Conservation (phyloP, 2,113 vertebrate genomes). For the Amia ocellicauda region DNA sequence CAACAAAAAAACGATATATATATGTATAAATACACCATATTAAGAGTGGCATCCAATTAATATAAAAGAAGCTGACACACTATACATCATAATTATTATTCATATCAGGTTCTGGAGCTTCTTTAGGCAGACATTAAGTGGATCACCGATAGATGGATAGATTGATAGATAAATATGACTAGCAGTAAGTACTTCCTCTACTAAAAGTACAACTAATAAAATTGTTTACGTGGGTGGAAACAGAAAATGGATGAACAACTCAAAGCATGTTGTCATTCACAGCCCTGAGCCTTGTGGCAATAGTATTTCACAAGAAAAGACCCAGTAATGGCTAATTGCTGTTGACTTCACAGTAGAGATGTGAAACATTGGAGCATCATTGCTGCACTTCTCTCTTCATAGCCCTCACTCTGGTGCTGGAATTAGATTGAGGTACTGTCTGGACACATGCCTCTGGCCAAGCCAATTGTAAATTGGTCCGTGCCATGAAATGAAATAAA, state of each 20-base stretch:
- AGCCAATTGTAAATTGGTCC: slow-evolving; percentile 58
- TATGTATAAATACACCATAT: no score
- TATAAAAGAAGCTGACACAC: no score
- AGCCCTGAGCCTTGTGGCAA: slow-evolving; percentile 68
- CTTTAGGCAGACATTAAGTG: no score
- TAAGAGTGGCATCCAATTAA: no score
- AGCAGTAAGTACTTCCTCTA: no score
- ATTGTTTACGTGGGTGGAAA: no score
- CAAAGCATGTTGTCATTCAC: slow-evolving; percentile 58
- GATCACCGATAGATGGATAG: no score
- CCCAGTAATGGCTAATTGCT: slow-evolving; percentile 75
- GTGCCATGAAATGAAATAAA: slow-evolving; percentile 28
- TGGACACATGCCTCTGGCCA: slow-evolving; percentile 15
- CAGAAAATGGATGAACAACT: slow-evolving; percentile 17
- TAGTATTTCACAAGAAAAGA: slow-evolving; percentile 62
- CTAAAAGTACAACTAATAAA: no score
- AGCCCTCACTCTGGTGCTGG: neutral
- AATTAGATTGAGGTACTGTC: slow-evolving; percentile 23
- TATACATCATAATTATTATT: no score
- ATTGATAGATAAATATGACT: no score
- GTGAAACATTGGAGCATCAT: slow-evolving; percentile 21
- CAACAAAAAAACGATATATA: no score
- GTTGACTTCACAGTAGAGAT: slow-evolving; percentile 50
- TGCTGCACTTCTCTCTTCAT: slow-evolving; percentile 36
- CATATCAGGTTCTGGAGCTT: no score